Evolutionary conservation across 1,140 invertebrate genomes (phyloP), one percentile per base, ranked within the genome.

Genomic region (Episyrphus balteatus): DNA sequence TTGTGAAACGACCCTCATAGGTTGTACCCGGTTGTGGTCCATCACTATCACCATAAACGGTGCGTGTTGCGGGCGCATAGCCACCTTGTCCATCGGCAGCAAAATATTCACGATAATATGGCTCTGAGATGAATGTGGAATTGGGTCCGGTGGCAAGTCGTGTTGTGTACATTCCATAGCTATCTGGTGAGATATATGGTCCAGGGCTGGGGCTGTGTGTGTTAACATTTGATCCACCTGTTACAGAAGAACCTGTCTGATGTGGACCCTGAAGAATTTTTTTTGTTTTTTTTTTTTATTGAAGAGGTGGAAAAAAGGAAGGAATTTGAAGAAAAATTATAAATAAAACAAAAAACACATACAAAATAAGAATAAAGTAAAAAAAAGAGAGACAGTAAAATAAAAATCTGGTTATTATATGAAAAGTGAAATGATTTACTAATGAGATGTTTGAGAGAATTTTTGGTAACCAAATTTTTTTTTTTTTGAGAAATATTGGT

Each of bases 101-200:
- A 47, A 68, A 68, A 46, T 68, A 68, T 44, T 68, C 66, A 18
- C 66, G 53, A 40, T 68, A 68, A 46, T 68, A 68, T 44, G 65
- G 66, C 46, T 68, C 66, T 32, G 61, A 53, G 43, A 68, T 65
- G 49, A 68, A 68, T 32, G 65, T 62, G 19, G 62, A 55, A 15
- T 48, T 49, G n/a, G 53, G 39, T 37, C 43, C 51, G 36, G 50
- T 46, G 31, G 55, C 31, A 46, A 64, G 34, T 8, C 62, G 50
- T 8, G 53, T 59, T 41, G 66, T 62, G 21, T 68, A 68, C 64
- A 68, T 68, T 52, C 65, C 62, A 57, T 68, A 68, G 36, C 55
- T 58, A 44, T 66, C 65, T 50, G 63, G 52, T 33, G 58, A 55
- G 30, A 68, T 67, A 32, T 68, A 68, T 5, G 62, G 66, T 2